Evolutionary conservation across 2,797 vertebrate species (phyloP), one percentile per base, ranked within the genome.

Genomic region (Anguilla megastoma): DNA sequence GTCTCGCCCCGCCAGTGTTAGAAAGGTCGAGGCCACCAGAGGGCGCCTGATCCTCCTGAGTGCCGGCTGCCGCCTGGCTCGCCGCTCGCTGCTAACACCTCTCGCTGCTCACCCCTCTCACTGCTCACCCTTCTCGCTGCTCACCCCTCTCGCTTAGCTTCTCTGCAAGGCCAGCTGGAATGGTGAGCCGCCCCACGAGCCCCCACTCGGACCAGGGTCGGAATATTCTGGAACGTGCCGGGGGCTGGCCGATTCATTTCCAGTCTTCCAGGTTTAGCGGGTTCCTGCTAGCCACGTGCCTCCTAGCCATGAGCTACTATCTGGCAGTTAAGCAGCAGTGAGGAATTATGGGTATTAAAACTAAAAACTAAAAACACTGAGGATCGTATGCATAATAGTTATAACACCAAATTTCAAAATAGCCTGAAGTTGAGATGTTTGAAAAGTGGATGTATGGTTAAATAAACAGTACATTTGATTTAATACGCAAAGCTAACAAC

Each of bases 221-320:
- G 82, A 88, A 85, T 18, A 50, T 50, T 54, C 50, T 50, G 27
- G 63, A 71, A 36, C 33, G 24, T 56, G 52, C 50, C 14, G 12
- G 33, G 74, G 33, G 33, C 80, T 84, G 21, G 45, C 80, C 50
- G 1, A 27, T 54, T 84, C 80, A 84, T 50, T 54, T 50, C 50
- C 12, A 30, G 80, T 54, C n/a, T n/a, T 74, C 87, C 45, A 88
- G 82, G 60, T 50, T 45, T 74, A 74, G 52, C 66, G 33, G 45
- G 80, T 85, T 88, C 86, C 79, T 82, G 45, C 79, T 50, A 36
- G 50, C 83, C 63, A 54, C 21, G n/a, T 56, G 52, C 45, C 30
- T 54, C 27, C 82, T 8, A 24, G 48, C 69, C 41, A 83, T 69
- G 84, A 83, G 86, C 76, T 41, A 83, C 27, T 36, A 27, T 18